Evolutionary conservation across 2,113 vertebrate species (phyloP).

Genomic region (Notiomystis cincta): DNA sequence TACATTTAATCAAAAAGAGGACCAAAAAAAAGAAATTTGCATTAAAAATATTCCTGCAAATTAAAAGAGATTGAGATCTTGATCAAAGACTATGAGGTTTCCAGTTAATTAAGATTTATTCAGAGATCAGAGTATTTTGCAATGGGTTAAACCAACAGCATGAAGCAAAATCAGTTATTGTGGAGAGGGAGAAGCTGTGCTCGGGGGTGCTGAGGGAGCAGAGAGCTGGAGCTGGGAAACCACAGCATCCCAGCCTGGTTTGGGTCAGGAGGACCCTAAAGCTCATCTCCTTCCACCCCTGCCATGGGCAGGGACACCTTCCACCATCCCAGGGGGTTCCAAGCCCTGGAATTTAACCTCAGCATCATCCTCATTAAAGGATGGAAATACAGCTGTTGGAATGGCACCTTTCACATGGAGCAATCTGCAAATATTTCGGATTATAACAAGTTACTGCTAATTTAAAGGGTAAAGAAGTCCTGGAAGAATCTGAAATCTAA

Average conservation of each 20-base stretch:
- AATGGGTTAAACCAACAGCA: neutral
- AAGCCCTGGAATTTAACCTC: neutral
- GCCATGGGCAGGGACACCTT: neutral
- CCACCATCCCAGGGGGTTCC: accelerated
- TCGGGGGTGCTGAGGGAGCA: neutral
- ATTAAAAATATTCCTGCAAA: neutral
- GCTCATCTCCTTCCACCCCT: neutral
- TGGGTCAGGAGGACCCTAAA: neutral
- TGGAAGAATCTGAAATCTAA: neutral
- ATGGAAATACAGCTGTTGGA: neutral
- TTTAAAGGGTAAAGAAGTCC: neutral
- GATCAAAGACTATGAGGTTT: neutral
- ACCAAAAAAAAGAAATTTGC: neutral
- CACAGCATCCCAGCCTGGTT: accelerated
- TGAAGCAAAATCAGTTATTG: neutral
- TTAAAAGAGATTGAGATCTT: neutral
- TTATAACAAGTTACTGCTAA: neutral
- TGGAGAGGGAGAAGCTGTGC: neutral
- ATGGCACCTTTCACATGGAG: neutral
- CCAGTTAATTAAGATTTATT: neutral
- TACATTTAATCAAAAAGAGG: neutral
- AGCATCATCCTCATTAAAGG: neutral
- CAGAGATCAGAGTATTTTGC: neutral
- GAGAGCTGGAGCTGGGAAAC: neutral
- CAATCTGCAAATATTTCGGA: neutral